These are phyloP conservation scores for Sandelia bainsii DNA, from an alignment of 2,797 vertebrate genomes.

Conservation along the genomic window DNA sequence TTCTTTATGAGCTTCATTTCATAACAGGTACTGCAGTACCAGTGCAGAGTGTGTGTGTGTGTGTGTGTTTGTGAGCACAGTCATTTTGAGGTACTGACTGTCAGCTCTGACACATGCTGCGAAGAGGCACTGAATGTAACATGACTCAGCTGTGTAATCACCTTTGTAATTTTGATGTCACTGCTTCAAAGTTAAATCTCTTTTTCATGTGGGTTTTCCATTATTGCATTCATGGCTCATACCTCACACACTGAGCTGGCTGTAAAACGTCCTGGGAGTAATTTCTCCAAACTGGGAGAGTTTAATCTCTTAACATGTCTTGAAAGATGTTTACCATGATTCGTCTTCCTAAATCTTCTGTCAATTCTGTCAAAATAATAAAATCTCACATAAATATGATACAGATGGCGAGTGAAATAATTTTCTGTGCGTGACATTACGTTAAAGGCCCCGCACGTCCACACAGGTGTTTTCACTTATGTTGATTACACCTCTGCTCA, in stretches of 20 bases:
- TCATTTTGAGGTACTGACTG: constrained; percentile 27
- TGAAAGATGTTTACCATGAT: constrained; percentile 22
- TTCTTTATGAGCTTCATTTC: constrained; percentile 30
- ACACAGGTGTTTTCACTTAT: constrained; percentile 27
- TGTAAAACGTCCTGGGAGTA: constrained; percentile 26
- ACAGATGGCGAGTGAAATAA: neutral
- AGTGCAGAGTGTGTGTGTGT: neutral
- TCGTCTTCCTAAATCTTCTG: constrained; percentile 1
- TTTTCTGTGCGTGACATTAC: constrained; percentile 2
- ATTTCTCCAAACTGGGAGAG: constrained; percentile 26
- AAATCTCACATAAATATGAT: neutral
- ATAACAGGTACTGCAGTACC: constrained; percentile 45
- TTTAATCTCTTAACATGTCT: constrained; percentile 17
- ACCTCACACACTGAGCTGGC: constrained; percentile 42
- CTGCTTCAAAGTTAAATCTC: constrained; percentile 59
- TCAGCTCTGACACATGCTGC: constrained; percentile 55
- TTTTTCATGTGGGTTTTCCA: constrained; percentile 57
- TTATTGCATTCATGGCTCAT: constrained; percentile 34
- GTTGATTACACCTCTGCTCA: constrained; percentile 15
- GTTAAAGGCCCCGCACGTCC: constrained; percentile 3
- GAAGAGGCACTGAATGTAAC: constrained; percentile 42
- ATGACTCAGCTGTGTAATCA: constrained; percentile 67
- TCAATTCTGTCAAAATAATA: neutral
- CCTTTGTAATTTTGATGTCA: constrained; percentile 54
- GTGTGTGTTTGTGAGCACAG: constrained; percentile 13